Base-by-base conservation (phyloP, 2,797 vertebrate species). In the Gallirallus australis region DNA sequence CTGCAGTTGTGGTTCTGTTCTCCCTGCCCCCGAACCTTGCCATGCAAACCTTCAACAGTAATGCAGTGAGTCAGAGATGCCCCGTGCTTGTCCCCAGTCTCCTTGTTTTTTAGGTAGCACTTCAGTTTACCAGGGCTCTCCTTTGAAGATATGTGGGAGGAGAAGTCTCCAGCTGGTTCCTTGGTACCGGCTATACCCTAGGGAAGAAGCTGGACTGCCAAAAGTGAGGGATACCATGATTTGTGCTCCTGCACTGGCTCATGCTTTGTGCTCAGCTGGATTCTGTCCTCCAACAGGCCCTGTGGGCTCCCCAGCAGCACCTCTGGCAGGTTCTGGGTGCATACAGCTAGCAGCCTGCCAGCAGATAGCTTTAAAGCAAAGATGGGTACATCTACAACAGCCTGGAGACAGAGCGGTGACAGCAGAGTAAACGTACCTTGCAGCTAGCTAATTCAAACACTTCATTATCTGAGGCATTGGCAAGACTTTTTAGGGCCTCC, bases 381-480 rank as follows among this genome's bases (percentile, higher is more conserved):
- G 2, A 11, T 12, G 65, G 16, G 40, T 69, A 59, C 37, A 50
- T 69, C 59, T 66, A 63, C n/a, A 37, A 19, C 40, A 89, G 39
- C 27, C 39, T 73, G 66, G 31, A 37, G 57, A 33, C 16, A 42
- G 24, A 64, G 31, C 0, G 1, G 57, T 82, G 82, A 72, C 54
- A 37, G n/a, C 61, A 35, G 53, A 40, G 18, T 81, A 52, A 76
- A 88, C 65, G n/a, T 68, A 86, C 45, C 79, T 93, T 88, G 79
- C 61, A 88, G 72, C 72, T 84, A 78, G 72, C 57, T 89, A 50
- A 25, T 90, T 80, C 71, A 91, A 85, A 61, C 0, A 2, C 21
- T 76, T 83, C 59, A 82, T 88, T 82, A 85, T 93, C 76, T 69
- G 76, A 89, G 53, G 14, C 19, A 25, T 20, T 94, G 89, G 91